Evolutionary conservation across 2,888 invertebrate genomes (phyloP).

Genomic region (Ennomos erosarius): DNA sequence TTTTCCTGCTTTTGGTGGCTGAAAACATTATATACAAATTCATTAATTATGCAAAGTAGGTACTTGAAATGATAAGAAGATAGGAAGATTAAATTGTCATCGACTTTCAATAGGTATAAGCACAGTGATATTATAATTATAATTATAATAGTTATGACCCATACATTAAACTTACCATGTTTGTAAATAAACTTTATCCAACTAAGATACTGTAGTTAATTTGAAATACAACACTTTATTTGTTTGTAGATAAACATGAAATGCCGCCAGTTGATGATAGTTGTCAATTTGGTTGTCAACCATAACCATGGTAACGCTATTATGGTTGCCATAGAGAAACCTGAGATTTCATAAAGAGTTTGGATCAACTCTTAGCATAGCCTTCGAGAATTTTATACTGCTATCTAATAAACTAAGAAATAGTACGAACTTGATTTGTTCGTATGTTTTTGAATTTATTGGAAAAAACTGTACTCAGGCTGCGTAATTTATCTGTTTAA

Average conservation of each 20-base stretch:
- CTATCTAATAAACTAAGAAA: too few species aligned
- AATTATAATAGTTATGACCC: too few species aligned
- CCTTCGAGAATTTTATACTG: too few species aligned
- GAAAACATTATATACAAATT: slow-evolving; percentile 41
- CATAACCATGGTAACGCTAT: too few species aligned
- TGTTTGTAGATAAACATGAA: background rate
- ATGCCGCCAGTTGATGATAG: background rate
- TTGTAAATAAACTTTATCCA: background rate
- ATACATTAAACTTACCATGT: slow-evolving; percentile 22
- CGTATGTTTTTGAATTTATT: too few species aligned
- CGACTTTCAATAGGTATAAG: slow-evolving; percentile 17
- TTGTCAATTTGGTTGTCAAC: slow-evolving; percentile 4
- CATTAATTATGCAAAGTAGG: too few species aligned
- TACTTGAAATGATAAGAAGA: slow-evolving; percentile 4
- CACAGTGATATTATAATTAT: too few species aligned
- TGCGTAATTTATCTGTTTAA: too few species aligned
- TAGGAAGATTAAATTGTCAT: background rate
- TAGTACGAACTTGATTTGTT: too few species aligned
- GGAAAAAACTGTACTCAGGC: too few species aligned
- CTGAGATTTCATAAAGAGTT: too few species aligned
- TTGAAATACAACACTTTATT: background rate
- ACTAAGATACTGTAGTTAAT: background rate
- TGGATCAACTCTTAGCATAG: too few species aligned
- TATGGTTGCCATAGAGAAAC: slow-evolving; percentile 36
- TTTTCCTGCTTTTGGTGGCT: slow-evolving; percentile 73